Percentiles rank a stretch among this genome's conserved stretches.
Conservation (phyloP, 2,113 vertebrate genomes). For the Bothrops jararaca region DNA sequence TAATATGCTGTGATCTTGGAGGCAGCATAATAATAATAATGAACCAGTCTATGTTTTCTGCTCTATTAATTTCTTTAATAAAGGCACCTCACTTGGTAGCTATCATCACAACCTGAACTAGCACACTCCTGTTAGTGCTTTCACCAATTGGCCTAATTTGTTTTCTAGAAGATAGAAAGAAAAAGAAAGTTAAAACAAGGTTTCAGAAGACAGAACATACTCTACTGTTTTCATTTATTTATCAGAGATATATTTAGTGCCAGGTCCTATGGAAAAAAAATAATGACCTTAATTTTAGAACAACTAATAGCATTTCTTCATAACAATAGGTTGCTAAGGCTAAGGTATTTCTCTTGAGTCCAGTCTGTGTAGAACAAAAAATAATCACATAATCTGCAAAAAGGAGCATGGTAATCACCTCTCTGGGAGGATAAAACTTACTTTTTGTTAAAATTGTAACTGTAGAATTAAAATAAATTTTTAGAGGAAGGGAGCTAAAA, state of each 20-base stretch:
- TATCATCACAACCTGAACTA: not conserved
- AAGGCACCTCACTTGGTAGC: not conserved
- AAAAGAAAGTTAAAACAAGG: too few relatives aligned
- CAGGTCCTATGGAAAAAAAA: not conserved
- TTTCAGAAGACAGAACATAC: not conserved
- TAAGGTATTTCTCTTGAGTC: not conserved
- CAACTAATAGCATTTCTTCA: not conserved
- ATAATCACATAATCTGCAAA: not conserved
- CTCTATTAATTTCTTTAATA: not conserved
- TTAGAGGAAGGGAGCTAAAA: not conserved
- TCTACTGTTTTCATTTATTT: not conserved
- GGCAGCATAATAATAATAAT: not conserved
- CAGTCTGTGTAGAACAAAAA: not conserved
- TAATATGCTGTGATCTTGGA: not conserved
- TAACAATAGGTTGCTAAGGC: not conserved
- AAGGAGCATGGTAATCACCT: not conserved
- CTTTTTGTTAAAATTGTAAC: not conserved
- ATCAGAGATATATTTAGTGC: not conserved
- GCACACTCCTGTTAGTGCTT: not conserved
- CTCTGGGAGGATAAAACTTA: not conserved
- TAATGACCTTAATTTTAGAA: not conserved
- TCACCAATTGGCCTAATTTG: too few relatives aligned
- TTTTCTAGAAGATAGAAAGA: too few relatives aligned
- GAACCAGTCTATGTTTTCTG: not conserved
- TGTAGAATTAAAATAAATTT: not conserved